Evolutionary conservation across 2,113 vertebrate species (phyloP).

Genomic region (Cardinalis cardinalis): DNA sequence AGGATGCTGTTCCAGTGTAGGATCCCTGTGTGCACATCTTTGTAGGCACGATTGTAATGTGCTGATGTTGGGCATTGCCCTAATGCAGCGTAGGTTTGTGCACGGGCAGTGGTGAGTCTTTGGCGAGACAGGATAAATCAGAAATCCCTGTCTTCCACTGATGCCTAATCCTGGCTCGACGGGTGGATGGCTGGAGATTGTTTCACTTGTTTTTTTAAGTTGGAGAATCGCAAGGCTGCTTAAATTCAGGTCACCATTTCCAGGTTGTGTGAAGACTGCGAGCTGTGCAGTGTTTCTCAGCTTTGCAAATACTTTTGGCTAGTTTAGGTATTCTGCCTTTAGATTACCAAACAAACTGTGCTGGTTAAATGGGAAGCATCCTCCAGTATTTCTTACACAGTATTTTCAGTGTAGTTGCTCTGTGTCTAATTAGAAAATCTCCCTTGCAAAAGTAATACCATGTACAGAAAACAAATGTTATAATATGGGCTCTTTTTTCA

Average conservation of each 20-base stretch:
- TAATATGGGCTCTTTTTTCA: background rate
- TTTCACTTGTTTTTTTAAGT: background rate
- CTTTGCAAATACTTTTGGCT: background rate
- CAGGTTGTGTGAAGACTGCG: background rate
- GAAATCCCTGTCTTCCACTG: background rate
- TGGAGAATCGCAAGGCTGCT: background rate
- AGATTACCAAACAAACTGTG: background rate
- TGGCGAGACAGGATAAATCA: background rate
- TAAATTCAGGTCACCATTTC: background rate
- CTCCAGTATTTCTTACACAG: background rate
- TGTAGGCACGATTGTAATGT: background rate
- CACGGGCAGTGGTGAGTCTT: background rate
- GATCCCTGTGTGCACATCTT: fast-evolving
- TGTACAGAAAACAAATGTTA: background rate
- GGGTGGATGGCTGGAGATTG: background rate
- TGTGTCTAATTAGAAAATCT: background rate
- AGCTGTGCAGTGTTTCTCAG: background rate
- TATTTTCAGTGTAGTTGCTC: background rate
- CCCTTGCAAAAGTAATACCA: background rate
- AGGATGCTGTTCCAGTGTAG: background rate
- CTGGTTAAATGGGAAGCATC: background rate
- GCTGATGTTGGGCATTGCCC: slow-evolving; percentile 33
- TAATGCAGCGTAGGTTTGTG: background rate
- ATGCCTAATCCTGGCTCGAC: background rate
- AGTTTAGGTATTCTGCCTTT: background rate